Base-by-base conservation (phyloP, 2,113 vertebrate species). In the Mionectes macconnelli region DNA sequence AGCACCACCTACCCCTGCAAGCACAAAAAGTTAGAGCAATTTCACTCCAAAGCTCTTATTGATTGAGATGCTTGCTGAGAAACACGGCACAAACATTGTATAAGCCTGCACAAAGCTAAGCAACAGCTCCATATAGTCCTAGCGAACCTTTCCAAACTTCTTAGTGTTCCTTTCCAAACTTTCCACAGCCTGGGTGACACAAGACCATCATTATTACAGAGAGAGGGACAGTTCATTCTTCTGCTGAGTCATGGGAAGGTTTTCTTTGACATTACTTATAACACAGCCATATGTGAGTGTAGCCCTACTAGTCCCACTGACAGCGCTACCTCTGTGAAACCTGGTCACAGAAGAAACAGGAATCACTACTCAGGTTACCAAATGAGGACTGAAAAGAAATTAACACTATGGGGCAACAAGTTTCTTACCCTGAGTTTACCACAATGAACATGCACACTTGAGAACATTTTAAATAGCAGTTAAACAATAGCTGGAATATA, bases 1-100 rank as follows among this genome's bases (percentile, higher is more conserved):
- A 57, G 98, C 97, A 89, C 98, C 98, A 90, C 98, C 98, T 68
- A 98, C 98, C 66, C 98, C 98, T 98, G 66, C 11, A 90, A 89
- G 60, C 91, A 64, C 42, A 90, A 93, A 14, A 80, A 72, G 83
- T 87, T 35, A 84, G 19, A 69, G 77, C 6, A 60, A 64, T 84
- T 86, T 93, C 39, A 84, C 9, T 87, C 53, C 62, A 77, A 44
- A 56, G 30, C 31, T 75, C 68, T 49, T 74, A 57, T 1, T 69
- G 45, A 88, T 11, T 30, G 37, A 67, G 40, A 42, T 42, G n/a
- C 40, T 73, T 57, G 52, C 77, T 69, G 57, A 94, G 64, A 89
- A 93, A 84, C 37, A 60, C 22, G 45, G 28, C 55, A 74, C 31
- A 78, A 69, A 75, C 17, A 60, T 0, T 83, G 42, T 31, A 70